Evolutionary conservation across 2,797 vertebrate genomes (phyloP).

Genomic region (Mergus octosetaceus): DNA sequence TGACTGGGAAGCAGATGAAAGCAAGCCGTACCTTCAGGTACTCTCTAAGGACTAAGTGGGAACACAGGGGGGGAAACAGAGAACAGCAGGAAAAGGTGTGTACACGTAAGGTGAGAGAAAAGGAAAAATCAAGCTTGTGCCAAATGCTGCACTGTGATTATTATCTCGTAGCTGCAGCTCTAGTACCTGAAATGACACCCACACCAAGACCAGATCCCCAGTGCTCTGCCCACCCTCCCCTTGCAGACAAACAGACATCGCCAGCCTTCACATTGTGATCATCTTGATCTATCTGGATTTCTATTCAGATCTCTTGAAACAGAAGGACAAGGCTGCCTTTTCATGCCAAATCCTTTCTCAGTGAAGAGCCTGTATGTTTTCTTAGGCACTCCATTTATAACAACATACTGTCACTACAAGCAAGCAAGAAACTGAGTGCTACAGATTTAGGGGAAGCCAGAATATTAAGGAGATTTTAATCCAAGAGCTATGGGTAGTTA

Average conservation of each 20-base stretch:
- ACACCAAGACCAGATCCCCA: not conserved
- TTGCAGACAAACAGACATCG: conserved; percentile 63
- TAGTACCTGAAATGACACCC: not conserved
- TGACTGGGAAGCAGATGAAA: not conserved
- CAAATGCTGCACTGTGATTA: conserved; percentile 18
- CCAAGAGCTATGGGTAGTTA: not conserved
- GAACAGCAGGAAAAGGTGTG: not conserved
- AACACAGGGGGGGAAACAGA: not conserved
- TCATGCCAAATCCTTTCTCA: not conserved
- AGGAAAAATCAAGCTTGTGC: not conserved
- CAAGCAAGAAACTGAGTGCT: not conserved
- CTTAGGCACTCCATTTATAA: not conserved
- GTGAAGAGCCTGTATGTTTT: not conserved
- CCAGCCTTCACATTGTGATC: conserved; percentile 24
- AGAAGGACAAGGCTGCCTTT: conserved; percentile 24
- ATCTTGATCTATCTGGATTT: conserved; percentile 44
- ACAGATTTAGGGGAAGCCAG: not conserved
- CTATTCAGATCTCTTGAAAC: conserved; percentile 60
- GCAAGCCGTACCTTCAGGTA: not conserved
- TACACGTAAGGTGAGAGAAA: not conserved
- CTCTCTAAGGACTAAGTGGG: not conserved
- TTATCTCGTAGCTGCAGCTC: conserved; percentile 10
- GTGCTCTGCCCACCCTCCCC: not conserved
- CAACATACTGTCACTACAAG: not conserved
- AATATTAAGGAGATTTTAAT: not conserved